phyloP scores from a whole-genome alignment of 2,888 invertebrate genomes.

The Morpho helenor region DNA sequence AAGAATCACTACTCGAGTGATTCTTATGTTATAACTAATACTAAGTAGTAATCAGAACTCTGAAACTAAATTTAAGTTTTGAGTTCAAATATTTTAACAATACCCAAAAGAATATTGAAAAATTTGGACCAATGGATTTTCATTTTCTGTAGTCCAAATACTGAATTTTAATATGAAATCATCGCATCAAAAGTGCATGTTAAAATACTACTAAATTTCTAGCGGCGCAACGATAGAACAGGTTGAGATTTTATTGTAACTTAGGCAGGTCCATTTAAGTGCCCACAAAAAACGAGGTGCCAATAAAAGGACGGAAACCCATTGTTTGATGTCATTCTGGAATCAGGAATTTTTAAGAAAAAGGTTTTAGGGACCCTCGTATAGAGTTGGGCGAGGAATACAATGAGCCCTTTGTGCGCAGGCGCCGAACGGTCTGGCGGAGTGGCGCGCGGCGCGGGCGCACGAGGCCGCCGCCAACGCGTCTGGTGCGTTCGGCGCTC shows the following conservation, averaged over 20 bases:
- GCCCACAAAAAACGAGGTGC: slow-evolving; percentile 75
- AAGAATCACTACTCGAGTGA: too few species aligned
- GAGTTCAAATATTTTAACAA: too few species aligned
- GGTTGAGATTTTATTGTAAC: slow-evolving; percentile 68
- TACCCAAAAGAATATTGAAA: too few species aligned
- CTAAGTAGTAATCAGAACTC: too few species aligned
- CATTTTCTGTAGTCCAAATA: too few species aligned
- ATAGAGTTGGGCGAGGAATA: slow-evolving; percentile 60
- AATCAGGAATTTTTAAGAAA: slow-evolving; percentile 66
- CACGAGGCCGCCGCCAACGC: slow-evolving; percentile 43
- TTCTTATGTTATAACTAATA: too few species aligned
- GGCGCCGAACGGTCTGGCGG: slow-evolving; percentile 75
- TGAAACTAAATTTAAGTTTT: too few species aligned
- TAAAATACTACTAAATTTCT: slow-evolving; percentile 22
- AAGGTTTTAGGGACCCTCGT: slow-evolving; percentile 61
- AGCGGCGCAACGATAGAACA: slow-evolving; percentile 52
- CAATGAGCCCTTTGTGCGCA: slow-evolving; percentile 74
- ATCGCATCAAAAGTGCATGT: not conserved
- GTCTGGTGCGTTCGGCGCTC: slow-evolving; percentile 43
- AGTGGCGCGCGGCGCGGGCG: slow-evolving; percentile 38
- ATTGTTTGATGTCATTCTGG: slow-evolving; percentile 75
- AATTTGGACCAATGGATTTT: too few species aligned
- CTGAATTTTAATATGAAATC: too few species aligned
- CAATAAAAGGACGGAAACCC: slow-evolving; percentile 79
- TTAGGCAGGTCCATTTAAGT: slow-evolving; percentile 66